Evolutionary conservation across 92 coral and sea anemone species (phyloP).

Genomic region (Actinostola sp.): DNA sequence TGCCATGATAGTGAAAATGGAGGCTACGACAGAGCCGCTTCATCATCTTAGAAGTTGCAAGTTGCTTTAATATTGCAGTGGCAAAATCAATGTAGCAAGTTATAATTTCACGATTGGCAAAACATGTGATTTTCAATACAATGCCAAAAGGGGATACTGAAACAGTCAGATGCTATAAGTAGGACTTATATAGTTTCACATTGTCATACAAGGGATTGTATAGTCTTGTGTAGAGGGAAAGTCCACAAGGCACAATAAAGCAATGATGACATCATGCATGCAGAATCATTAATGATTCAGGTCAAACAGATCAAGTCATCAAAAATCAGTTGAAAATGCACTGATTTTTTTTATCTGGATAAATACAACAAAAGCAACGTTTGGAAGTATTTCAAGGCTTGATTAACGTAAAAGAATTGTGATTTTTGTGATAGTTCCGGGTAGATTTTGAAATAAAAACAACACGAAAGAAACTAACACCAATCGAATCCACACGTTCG

Average conservation of each 20-base stretch:
- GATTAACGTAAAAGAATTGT: no score
- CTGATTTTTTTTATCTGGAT: neutral
- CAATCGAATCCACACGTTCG: no score
- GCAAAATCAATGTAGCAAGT: neutral
- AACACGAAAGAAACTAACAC: no score
- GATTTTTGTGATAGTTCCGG: no score
- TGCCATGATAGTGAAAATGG: slow-evolving; percentile 2
- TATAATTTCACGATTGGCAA: neutral
- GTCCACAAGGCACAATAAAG: neutral
- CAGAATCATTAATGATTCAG: slow-evolving; percentile 3
- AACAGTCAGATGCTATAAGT: slow-evolving; percentile 27
- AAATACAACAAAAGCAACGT: no score
- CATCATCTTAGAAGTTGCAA: neutral
- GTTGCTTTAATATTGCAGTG: neutral
- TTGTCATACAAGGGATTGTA: neutral
- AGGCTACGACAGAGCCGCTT: neutral
- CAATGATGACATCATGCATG: neutral
- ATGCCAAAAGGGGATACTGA: slow-evolving; percentile 2
- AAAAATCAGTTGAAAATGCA: neutral
- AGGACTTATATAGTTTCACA: neutral
- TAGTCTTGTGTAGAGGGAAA: neutral
- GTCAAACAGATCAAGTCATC: neutral
- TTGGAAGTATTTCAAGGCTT: no score
- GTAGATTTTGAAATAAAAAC: no score
- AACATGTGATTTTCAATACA: neutral